phyloP scores from a whole-genome alignment of 2,113 vertebrate genomes.

The Pomatostomus ruficeps region DNA sequence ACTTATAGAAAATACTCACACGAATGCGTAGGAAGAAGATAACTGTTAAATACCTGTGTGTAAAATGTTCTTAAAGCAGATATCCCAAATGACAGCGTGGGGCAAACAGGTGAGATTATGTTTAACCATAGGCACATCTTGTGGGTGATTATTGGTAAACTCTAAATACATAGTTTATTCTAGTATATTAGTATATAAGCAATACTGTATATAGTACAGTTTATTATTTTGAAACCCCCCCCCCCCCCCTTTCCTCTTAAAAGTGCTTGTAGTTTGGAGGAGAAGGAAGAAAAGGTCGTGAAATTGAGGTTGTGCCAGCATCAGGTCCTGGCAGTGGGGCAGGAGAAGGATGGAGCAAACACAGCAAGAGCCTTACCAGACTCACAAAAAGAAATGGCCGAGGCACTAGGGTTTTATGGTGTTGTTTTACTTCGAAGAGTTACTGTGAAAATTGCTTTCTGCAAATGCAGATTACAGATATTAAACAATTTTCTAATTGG shows the following conservation, averaged over 20 bases:
- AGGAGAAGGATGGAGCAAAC: background rate
- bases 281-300: background rate
- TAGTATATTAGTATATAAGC: background rate
- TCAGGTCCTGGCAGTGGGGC: background rate
- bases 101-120: background rate
- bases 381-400: background rate
- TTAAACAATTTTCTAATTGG: conserved; percentile 96
- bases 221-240: background rate
- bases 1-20: conserved; percentile 43
- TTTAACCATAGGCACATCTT: background rate
- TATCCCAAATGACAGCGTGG: background rate
- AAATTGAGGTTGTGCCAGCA: background rate
- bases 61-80: background rate
- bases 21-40: background rate
- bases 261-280: background rate
- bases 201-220: background rate
- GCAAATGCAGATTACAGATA: conserved; percentile 86
- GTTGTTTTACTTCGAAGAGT: conserved; percentile 57
- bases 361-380: background rate
- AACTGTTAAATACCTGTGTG: conserved; percentile 38
- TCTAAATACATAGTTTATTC: background rate
- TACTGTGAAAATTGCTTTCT: conserved; percentile 84
- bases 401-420: background rate
- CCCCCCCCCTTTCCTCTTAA: background rate
- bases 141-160: background rate